These are phyloP conservation scores for Apostichopus californicus DNA, from an alignment of 35 echinoderm and acorn worm species.

Conservation along the genomic window DNA sequence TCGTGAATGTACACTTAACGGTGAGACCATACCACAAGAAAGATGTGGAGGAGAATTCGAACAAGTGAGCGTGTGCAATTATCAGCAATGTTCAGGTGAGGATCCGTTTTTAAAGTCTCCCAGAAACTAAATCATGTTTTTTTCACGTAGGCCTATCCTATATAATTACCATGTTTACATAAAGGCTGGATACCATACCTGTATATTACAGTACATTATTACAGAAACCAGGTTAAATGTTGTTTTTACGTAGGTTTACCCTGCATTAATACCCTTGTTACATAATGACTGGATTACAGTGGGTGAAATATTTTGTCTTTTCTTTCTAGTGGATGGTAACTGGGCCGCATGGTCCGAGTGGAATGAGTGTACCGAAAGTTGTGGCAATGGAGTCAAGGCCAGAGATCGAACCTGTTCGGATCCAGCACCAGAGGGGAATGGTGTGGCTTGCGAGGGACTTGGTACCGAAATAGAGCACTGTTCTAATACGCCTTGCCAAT, in stretches of 20 bases:
- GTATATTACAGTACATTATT: no score
- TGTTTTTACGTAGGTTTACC: no score
- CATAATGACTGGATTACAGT: no score
- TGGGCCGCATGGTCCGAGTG: slow-evolving; percentile 74
- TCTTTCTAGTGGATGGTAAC: slow-evolving; percentile 13
- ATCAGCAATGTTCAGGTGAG: slow-evolving; percentile 60
- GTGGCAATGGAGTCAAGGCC: slow-evolving; percentile 60
- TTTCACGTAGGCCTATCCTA: no score
- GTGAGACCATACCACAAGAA: background rate
- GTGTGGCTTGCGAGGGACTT: slow-evolving; percentile 72
- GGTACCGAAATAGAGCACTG: slow-evolving; percentile 79
- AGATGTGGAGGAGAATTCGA: slow-evolving; percentile 57
- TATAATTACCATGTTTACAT: no score
- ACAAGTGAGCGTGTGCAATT: slow-evolving; percentile 55
- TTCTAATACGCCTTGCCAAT: slow-evolving; percentile 71
- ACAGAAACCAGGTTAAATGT: no score
- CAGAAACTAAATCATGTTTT: no score
- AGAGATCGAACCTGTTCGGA: slow-evolving; percentile 90
- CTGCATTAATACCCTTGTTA: no score
- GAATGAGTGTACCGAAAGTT: slow-evolving; percentile 64
- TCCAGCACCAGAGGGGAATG: slow-evolving; percentile 71
- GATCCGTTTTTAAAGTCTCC: background rate
- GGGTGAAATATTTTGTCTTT: background rate
- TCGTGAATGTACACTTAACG: slow-evolving; percentile 35
- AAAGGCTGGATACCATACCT: no score